A percentile compares a stretch with the other conserved stretches of the same genome.
These are phyloP conservation scores for Temnothorax nylanderi DNA, from an alignment of 1,140 invertebrate species.

Conservation along the genomic window DNA sequence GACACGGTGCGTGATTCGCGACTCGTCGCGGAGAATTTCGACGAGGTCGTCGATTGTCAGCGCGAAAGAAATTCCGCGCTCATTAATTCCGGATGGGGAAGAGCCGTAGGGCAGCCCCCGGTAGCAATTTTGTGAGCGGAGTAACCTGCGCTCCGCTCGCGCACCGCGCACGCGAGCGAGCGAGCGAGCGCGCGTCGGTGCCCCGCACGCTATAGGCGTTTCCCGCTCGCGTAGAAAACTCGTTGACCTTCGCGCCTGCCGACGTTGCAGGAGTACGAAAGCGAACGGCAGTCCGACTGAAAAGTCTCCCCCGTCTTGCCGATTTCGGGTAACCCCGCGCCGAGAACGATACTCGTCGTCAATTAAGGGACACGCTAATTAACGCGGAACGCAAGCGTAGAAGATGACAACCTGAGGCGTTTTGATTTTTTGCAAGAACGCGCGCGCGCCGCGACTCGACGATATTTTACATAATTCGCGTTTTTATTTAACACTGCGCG, in stretches of 20 bases:
- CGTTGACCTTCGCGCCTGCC: slow-evolving; percentile 64
- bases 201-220: slow-evolving; percentile 46
- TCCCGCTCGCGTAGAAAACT: slow-evolving; percentile 46
- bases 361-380: not conserved
- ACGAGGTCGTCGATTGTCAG: slow-evolving; percentile 56
- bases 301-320: slow-evolving; percentile 18
- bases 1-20: slow-evolving; percentile 35
- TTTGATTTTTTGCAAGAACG: not conserved
- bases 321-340: not conserved
- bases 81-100: slow-evolving; percentile 52
- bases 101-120: slow-evolving; percentile 9
- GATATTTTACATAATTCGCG: not conserved
- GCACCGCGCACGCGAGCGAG: not conserved
- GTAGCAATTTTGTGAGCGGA: slow-evolving; percentile 53
- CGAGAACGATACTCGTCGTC: not conserved
- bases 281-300: slow-evolving; percentile 2
- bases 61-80: slow-evolving; percentile 49
- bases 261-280: slow-evolving; percentile 41
- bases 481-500: no score
- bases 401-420: not conserved
- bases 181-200: slow-evolving; percentile 3
- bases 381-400: not conserved
- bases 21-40: slow-evolving; percentile 27
- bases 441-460: no score
- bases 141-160: slow-evolving; percentile 16